phyloP scores from a whole-genome alignment of 2,888 invertebrate genomes.

The Hetaerina titia region DNA sequence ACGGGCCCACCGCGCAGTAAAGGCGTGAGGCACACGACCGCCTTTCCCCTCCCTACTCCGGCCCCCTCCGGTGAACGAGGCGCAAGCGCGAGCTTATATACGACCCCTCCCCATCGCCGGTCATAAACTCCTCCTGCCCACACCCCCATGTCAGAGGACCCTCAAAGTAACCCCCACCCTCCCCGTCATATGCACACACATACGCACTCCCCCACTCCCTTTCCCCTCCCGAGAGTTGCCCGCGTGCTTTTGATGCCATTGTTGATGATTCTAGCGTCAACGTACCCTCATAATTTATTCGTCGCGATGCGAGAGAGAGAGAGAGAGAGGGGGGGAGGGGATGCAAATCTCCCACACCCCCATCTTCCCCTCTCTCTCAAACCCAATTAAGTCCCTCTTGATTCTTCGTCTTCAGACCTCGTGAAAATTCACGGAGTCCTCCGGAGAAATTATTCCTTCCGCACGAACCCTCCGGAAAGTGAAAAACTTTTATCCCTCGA shows the following conservation, averaged over 20 bases:
- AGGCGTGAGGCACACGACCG: neutral
- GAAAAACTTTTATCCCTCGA: neutral
- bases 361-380: neutral
- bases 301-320: neutral
- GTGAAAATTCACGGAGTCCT: neutral
- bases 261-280: neutral
- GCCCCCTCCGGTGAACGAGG: neutral
- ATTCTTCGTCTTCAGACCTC: neutral
- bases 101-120: neutral
- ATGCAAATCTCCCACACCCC: neutral
- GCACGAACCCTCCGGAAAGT: neutral
- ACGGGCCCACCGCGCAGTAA: neutral
- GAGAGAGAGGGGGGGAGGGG: neutral
- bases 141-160: neutral
- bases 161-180: too few species aligned
- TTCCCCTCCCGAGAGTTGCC: neutral
- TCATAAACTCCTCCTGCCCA: neutral
- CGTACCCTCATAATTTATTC: conserved; percentile 6
- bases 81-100: neutral
- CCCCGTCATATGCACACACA: neutral
- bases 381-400: neutral
- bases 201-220: neutral
- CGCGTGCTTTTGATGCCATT: neutral
- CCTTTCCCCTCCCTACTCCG: neutral
- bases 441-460: neutral